Base-by-base conservation (phyloP, 2,113 vertebrate genomes). In the Smithornis capensis region DNA sequence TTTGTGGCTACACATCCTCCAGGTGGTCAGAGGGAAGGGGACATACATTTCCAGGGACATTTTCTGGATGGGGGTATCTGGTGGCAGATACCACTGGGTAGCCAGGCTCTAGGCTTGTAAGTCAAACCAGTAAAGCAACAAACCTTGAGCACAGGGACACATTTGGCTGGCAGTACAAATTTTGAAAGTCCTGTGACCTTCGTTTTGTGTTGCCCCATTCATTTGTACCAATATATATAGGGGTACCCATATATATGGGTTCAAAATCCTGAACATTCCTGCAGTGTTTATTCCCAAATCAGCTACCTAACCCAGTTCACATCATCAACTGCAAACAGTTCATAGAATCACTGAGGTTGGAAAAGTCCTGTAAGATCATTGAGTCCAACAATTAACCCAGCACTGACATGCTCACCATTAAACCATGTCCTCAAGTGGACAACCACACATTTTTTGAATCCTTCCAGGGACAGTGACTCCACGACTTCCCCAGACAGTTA, bases 361-460 rank as follows among this genome's bases (percentile, higher is more conserved):
- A 37, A 37, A 69, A 83, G 12, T 10, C 27, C 40, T 83, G 40
- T 27, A 37, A 63, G 71, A 17, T 33, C 38, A 25, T 2, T 14
- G 49, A 42, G 25, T 63, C 31, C 14, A 38, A 63, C 40, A 14
- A 14, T 29, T 33, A 1, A 1, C 68, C 31, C 86, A 83, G 25
- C n/a, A 14, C 10, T 75, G 53, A 31, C 63, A 53, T 27, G 6
- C 0, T 0, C 47, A 47, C 6, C 29, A 22, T 3, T 35, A 27
- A 35, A 8, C 19, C 55, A 2, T 7, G 10, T 56, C 29, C 47
- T 21, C 40, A 37, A 0, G 40, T 42, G 55, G 2, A 42, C 70
- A 76, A 14, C 17, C 40, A 69, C 69, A 28, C 0, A 2, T 37
- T 42, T 69, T 90, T 63, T 23, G 11, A 28, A 28, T 35, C 19